Evolutionary conservation across 2,888 invertebrate species (phyloP).

Genomic region (Pomacea canaliculata): DNA sequence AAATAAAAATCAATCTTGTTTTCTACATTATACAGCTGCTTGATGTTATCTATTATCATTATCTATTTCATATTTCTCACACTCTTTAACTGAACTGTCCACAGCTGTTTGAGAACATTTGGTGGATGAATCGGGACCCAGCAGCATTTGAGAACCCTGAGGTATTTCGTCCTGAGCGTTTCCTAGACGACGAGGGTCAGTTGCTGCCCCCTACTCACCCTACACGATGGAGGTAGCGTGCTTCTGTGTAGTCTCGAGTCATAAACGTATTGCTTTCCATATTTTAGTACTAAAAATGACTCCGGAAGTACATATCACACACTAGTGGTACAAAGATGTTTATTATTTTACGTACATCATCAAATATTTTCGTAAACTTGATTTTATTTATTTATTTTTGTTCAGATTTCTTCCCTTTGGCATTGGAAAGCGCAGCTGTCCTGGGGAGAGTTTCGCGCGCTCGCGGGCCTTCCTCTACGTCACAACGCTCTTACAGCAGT

Average conservation of each 20-base stretch:
- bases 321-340: no score
- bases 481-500: constrained; percentile 22
- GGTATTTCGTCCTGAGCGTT: constrained; percentile 39
- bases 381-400: no score
- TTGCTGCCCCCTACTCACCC: constrained; percentile 34
- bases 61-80: not conserved
- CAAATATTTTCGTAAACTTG: no score
- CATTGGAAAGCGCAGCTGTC: constrained; percentile 16
- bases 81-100: not conserved
- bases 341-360: no score
- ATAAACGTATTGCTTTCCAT: no score
- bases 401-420: constrained; percentile 26
- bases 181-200: constrained; percentile 34
- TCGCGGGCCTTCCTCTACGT: constrained; percentile 24
- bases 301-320: no score
- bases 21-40: no score
- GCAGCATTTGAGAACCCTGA: constrained; percentile 38
- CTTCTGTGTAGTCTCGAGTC: no score
- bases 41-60: no score
- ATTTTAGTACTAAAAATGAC: no score
- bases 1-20: no score
- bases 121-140: constrained; percentile 36
- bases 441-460: constrained; percentile 23
- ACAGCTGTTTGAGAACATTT: constrained; percentile 31
- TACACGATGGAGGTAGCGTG: constrained; percentile 34